Percentiles rank a stretch among this genome's conserved stretches.
phyloP scores from a whole-genome alignment of 2,113 vertebrate genomes.

The Carassius carassius region DNA sequence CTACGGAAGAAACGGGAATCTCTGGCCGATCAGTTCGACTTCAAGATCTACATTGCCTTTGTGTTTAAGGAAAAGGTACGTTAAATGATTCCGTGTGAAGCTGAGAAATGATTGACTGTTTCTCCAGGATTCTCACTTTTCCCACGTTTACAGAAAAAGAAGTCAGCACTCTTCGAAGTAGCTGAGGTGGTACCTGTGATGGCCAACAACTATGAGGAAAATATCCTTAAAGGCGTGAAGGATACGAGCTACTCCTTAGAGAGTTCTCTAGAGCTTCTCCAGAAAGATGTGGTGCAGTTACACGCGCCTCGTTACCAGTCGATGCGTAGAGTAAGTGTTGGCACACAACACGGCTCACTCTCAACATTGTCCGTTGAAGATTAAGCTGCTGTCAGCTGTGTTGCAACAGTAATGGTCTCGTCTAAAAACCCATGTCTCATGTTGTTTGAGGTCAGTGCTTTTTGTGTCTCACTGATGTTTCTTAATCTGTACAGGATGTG shows the following conservation, averaged over 20 bases:
- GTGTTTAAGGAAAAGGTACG: conserved; percentile 99
- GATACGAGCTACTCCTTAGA: conserved; percentile 96
- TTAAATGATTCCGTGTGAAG: not conserved
- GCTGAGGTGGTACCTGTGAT: conserved; percentile 99
- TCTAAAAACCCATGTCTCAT: too few species aligned
- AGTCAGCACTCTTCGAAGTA: conserved; percentile 98
- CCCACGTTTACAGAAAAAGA: conserved; percentile 84
- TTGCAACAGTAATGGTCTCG: not conserved
- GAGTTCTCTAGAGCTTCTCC: conserved; percentile 97
- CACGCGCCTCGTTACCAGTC: conserved; percentile 98
- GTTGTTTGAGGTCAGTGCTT: not conserved
- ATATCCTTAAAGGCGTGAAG: conserved; percentile 96
- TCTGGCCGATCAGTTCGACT: conserved; percentile 99
- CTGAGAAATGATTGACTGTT: not conserved
- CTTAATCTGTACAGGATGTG: conserved; percentile 81
- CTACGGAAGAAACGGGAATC: conserved; percentile 99
- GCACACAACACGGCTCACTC: not conserved
- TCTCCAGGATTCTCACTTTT: not conserved
- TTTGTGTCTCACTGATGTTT: not conserved
- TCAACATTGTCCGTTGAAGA: not conserved
- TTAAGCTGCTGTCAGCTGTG: not conserved
- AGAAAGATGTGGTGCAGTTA: conserved; percentile 98
- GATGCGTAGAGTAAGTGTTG: conserved; percentile 90
- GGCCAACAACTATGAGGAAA: conserved; percentile 99
- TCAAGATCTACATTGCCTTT: conserved; percentile 99